These are phyloP conservation scores for Antennarius maculatus DNA, from an alignment of 2,797 vertebrate species.

Conservation along the genomic window DNA sequence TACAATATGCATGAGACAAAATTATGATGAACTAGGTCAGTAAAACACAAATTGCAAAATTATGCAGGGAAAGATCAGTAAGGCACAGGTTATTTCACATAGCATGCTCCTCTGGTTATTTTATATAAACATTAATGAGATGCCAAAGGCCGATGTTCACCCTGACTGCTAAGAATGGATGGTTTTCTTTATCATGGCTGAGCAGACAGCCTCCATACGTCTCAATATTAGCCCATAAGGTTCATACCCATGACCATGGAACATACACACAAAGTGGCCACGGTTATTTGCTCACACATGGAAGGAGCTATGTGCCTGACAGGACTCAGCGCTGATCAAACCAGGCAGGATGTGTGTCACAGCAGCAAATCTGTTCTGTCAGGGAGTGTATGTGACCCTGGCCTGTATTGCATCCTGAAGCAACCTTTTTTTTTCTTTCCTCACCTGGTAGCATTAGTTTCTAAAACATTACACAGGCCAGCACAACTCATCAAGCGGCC, in stretches of 20 bases:
- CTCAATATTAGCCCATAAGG: background rate
- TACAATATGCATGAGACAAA: background rate
- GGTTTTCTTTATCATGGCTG: conserved; percentile 28
- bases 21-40: conserved; percentile 9
- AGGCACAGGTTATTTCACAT: conserved; percentile 23
- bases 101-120: conserved; percentile 8
- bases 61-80: background rate
- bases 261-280: conserved; percentile 7
- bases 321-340: conserved; percentile 37
- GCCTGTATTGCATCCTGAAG: conserved; percentile 37
- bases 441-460: conserved; percentile 54
- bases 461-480: conserved; percentile 35
- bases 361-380: conserved; percentile 41
- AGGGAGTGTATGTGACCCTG: conserved; percentile 20
- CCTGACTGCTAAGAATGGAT: conserved; percentile 16
- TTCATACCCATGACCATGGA: background rate
- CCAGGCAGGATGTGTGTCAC: conserved; percentile 22
- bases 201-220: conserved; percentile 17
- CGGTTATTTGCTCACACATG: conserved; percentile 15
- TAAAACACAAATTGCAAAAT: background rate
- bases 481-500: conserved; percentile 33
- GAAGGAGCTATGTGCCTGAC: background rate
- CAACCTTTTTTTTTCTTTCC: conserved; percentile 36
- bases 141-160: conserved; percentile 39
- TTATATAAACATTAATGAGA: conserved; percentile 17